Evolutionary conservation across 1,140 invertebrate genomes (phyloP), one percentile per base, ranked within the genome.

Genomic region (Bursaphelenchus mucronatus): DNA sequence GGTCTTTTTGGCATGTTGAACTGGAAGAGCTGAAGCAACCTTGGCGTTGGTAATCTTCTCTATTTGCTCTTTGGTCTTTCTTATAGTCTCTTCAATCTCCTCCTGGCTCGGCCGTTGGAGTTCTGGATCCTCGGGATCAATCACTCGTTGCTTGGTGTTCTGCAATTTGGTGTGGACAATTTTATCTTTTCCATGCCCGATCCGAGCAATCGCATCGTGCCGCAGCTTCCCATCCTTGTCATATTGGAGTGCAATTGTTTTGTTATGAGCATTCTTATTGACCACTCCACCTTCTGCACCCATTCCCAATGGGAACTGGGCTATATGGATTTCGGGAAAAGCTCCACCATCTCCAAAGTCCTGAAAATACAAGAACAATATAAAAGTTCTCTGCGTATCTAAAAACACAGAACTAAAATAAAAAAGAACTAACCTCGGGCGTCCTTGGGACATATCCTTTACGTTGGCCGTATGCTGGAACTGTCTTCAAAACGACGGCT

Each of bases 281-380:
- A 88, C 72, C 88, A 88, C 50, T 72, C 76, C 49, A 86, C 87
- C 30, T 13, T 45, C 40, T 66, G 63, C 71, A 86, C 85, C 0
- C 70, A 69, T 39, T 89, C 89, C 73, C 40, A 98, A 82, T 0
- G 96, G 96, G 84, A 93, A 95, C 78, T 99, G 96, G 0, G 93
- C 93, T 11, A 97, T 89, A 81, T 89, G 90, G 63, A 98, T 94
- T 84, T 99, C 96, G 0, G 96, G 95, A 83, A 94, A 99, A 0
- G 96, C 92, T 10, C 96, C 96, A 8, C 96, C 96, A 88, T 98
- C 94, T 75, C 87, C 87, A 86, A 87, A 91, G 83, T 91, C 90
- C 86, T 87, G 39, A 70, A 70, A 57, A 63, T 40, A n/a, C 39
- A 21, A 8, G 44, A 21, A 7, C 2, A 19, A 17, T n/a, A 44